Percentiles rank a stretch among this genome's conserved stretches.
These are phyloP conservation scores for Clarias gariepinus DNA, from an alignment of 2,113 vertebrate species.

Conservation along the genomic window DNA sequence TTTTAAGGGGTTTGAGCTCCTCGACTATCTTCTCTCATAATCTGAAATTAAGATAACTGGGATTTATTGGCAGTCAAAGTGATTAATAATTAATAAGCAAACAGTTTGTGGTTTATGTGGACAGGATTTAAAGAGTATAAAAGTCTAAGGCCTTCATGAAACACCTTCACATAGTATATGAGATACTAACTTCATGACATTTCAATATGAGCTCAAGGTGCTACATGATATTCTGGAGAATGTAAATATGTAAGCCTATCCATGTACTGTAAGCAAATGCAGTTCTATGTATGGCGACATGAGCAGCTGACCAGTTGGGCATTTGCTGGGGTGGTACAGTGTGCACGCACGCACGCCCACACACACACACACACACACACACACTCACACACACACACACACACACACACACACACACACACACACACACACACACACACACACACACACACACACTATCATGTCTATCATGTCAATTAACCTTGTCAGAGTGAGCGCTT, in stretches of 20 bases:
- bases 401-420: too few relatives aligned
- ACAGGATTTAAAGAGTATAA: constrained; percentile 38
- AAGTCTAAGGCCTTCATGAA: background rate
- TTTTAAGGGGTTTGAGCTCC: constrained; percentile 10
- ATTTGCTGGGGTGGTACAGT: too few relatives aligned
- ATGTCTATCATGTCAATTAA: too few relatives aligned
- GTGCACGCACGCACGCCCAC: too few relatives aligned
- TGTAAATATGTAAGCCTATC: background rate
- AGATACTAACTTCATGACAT: background rate
- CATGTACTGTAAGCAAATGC: background rate
- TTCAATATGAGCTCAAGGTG: constrained; percentile 17
- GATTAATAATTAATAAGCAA: constrained; percentile 48
- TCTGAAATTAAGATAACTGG: constrained; percentile 38
- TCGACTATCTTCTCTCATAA: constrained; percentile 33
- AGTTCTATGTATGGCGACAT: too few relatives aligned
- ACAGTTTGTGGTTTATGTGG: constrained; percentile 37
- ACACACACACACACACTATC: too few relatives aligned
- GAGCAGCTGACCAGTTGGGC: too few relatives aligned
- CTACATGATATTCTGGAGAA: background rate
- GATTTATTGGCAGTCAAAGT: constrained; percentile 48
- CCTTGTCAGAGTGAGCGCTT: too few relatives aligned
- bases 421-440: too few relatives aligned
- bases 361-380: too few relatives aligned
- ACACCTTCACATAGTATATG: background rate
- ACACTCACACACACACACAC: too few relatives aligned